Evolutionary conservation across 1,140 invertebrate species (phyloP), one percentile per base, ranked within the genome.

Genomic region (Cherax destructor): DNA sequence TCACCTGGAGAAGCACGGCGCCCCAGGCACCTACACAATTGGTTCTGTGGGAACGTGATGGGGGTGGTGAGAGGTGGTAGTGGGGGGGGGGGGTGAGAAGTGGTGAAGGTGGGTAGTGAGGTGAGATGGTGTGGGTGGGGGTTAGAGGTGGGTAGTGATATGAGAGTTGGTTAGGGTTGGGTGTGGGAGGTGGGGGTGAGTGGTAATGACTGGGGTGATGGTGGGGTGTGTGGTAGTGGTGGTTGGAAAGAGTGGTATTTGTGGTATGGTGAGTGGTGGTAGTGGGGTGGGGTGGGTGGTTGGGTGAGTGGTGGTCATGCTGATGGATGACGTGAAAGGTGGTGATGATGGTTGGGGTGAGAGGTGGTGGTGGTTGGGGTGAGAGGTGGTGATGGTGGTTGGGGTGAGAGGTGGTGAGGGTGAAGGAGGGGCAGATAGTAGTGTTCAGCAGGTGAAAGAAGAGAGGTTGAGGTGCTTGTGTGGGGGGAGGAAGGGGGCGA

Each of bases 31-130:
- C 56, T 24, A 47, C 81, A 69, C 81, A 47, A 83, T 83, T 83
- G 81, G 81, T 83, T 69, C 81, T 83, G 81, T 69, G 81, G 81
- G 81, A 83, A 83, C 81, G 49, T 65, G 61, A 16, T 65, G 13
- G 18, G 61, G 61, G 61, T 16, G 61, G 56, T 59, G 1, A 10
- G 9, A 16, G 56, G 56, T 59, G 56, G 56, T 59, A 59, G 56
- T 1, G 56, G 0, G 56, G 56, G 56, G 0, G 56, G 16, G 79
- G 79, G 50, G n/a, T n/a, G 50, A 50, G 50, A 50, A 81, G 79
- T 47, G 79, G 49, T 81, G 49, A 81, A 56, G 52, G 79, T 47
- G 50, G 79, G 79, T 41, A n/a, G 79, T 56, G 79, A 18, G 7
- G n/a, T 47, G 4, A 56, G 49, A 52, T 47, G 49, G 24, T 49